Percentiles rank a stretch among this genome's conserved stretches.
Evolutionary conservation across 2,113 vertebrate genomes (phyloP).

Genomic region (Scolopax mira): DNA sequence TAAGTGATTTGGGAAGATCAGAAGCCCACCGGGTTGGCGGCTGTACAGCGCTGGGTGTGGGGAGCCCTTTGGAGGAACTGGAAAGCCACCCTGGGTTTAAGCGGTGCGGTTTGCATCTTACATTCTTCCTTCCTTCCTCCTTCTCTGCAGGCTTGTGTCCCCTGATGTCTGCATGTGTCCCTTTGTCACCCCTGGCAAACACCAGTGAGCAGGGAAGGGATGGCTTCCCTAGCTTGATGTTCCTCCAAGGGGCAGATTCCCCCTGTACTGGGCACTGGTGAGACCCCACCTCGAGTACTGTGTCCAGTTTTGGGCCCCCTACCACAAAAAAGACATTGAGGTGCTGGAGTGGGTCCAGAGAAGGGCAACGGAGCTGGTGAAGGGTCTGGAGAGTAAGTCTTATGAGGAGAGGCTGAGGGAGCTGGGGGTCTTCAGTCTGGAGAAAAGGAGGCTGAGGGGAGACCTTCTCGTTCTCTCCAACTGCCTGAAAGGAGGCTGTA

Average conservation of each 20-base stretch:
- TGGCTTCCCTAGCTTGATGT: background rate
- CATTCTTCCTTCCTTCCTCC: slow-evolving; percentile 25
- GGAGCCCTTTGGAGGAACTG: slow-evolving; percentile 36
- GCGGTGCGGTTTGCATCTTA: background rate
- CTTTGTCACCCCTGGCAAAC: slow-evolving; percentile 14
- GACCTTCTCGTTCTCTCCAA: too few relatives aligned
- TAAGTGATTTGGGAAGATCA: slow-evolving; percentile 50
- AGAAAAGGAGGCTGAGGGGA: too few relatives aligned
- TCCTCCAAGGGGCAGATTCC: background rate
- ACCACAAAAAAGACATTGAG: too few relatives aligned
- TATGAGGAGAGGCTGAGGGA: too few relatives aligned
- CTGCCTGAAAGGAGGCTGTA: too few relatives aligned
- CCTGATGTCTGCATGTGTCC: background rate
- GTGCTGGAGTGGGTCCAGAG: too few relatives aligned
- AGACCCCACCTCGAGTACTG: too few relatives aligned
- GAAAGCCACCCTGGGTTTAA: background rate
- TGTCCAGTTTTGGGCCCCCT: too few relatives aligned
- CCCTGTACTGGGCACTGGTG: too few relatives aligned
- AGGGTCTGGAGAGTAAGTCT: too few relatives aligned
- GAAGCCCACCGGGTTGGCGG: slow-evolving; percentile 23
- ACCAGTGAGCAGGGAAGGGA: background rate
- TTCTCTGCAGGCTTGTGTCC: background rate
- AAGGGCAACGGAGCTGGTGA: too few relatives aligned
- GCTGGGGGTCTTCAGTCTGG: too few relatives aligned
- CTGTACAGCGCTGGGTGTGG: slow-evolving; percentile 6